Base-by-base conservation (phyloP, 2,113 vertebrate genomes). In the Mesitornis unicolor region DNA sequence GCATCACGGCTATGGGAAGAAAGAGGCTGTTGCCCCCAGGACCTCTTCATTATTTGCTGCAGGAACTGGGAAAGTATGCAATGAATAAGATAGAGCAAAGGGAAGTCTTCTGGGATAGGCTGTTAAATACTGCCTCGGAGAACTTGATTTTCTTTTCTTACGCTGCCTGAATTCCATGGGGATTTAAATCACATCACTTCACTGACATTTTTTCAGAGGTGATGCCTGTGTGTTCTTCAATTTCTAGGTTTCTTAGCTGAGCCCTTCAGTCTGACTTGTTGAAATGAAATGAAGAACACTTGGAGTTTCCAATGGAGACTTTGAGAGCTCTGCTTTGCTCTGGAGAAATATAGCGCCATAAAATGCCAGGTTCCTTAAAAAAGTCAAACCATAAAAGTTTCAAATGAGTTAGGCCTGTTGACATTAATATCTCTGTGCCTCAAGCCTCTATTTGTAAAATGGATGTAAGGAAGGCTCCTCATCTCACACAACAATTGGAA, bases 171-270 rank as follows among this genome's bases (percentile, higher is more conserved):
- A 86, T 84, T 92, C 88, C 53, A 31, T 0, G 0, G 76, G 71
- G 90, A 67, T 67, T 93, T 84, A 76, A 89, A 70, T 84, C 83
- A 59, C 67, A 56, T 85, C 57, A 31, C 86, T 93, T 84, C 59
- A 43, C 45, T 92, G 83, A 70, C 73, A 67, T 92, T 95, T 93
- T n/a, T 94, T 90, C 83, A 50, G 79, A 83, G 83, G 92, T 86
- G 86, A 91, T 93, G 53, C 40, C 70, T 91, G 42, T 76, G 61
- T 89, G 71, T 92, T 95, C 94, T 90, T 95, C 80, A 78, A 1
- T 96, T 92, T 84, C 79, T 89, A 50, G 20, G 42, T 93, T 95
- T 93, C 89, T 96, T 93, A 93, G 90, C 83, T 84, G 45, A 95
- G 68, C 42, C 59, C 33, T 86, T 84, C 73, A 35, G 31, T 84